Evolutionary conservation across 2,888 invertebrate species (phyloP).

Genomic region (Tetanocera ferruginea): DNA sequence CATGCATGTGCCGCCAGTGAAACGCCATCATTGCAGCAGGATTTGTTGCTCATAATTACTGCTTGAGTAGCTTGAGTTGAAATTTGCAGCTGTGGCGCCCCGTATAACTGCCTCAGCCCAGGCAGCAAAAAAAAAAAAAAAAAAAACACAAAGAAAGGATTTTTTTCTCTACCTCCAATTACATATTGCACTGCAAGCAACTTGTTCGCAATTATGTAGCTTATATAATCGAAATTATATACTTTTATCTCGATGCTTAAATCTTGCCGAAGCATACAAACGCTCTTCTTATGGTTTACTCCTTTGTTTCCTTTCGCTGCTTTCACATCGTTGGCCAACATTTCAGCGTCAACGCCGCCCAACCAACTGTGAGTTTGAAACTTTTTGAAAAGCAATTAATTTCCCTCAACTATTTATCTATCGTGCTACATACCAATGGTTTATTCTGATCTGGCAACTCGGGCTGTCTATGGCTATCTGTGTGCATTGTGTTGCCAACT

Average conservation of each 20-base stretch:
- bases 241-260: conserved; percentile 5
- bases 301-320: conserved; percentile 10
- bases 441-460: neutral
- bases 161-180: neutral
- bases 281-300: conserved; percentile 19
- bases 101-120: neutral
- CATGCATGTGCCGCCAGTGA: neutral
- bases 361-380: neutral
- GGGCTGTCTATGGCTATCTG: neutral
- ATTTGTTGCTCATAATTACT: no score
- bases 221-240: conserved; percentile 7
- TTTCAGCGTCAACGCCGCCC: neutral
- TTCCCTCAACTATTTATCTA: conserved; percentile 16
- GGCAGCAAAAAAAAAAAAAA: conserved; percentile 12
- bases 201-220: no score
- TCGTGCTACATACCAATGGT: neutral
- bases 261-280: neutral
- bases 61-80: no score
- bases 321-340: conserved; percentile 32
- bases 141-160: conserved; percentile 13
- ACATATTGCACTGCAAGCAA: no score
- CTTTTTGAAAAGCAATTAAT: conserved; percentile 45
- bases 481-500: conserved; percentile 13
- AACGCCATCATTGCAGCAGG: no score
- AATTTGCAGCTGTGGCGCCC: no score